Evolutionary conservation across 64 coral and sea anemone genomes (phyloP).

Genomic region (Pocillopora verrucosa): DNA sequence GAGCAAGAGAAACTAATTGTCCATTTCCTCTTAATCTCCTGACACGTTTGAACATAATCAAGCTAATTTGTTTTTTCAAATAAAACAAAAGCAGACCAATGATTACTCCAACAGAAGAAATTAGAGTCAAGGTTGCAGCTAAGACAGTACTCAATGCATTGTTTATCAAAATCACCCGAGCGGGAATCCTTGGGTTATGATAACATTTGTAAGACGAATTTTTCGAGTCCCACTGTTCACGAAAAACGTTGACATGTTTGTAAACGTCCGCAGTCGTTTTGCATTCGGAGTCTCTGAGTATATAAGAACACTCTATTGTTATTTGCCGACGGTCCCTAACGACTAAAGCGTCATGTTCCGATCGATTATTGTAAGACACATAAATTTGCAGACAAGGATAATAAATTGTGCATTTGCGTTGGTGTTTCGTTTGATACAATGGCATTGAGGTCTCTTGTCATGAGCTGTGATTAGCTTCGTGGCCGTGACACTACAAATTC

Average conservation of each 20-base stretch:
- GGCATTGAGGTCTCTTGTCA: neutral
- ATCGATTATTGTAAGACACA: neutral
- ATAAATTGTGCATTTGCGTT: conserved; percentile 17
- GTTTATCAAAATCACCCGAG: conserved; percentile 5
- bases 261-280: conserved; percentile 22
- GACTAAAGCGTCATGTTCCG: neutral
- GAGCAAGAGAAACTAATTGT: neutral
- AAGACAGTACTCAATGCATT: neutral
- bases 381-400: conserved; percentile 33
- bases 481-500: neutral
- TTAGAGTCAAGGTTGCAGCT: neutral
- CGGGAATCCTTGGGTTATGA: neutral
- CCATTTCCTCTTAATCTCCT: neutral
- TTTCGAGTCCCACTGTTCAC: conserved; percentile 19
- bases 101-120: conserved; percentile 1
- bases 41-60: neutral
- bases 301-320: conserved; percentile 21
- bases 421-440: neutral
- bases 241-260: conserved; percentile 1
- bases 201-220: conserved; percentile 19
- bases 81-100: neutral
- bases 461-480: neutral
- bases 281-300: conserved; percentile 29
- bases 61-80: conserved; percentile 25
- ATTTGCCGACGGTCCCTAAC: conserved; percentile 21